These are phyloP conservation scores for Sminthurides aquaticus DNA, from an alignment of 2,888 invertebrate genomes.

Conservation along the genomic window DNA sequence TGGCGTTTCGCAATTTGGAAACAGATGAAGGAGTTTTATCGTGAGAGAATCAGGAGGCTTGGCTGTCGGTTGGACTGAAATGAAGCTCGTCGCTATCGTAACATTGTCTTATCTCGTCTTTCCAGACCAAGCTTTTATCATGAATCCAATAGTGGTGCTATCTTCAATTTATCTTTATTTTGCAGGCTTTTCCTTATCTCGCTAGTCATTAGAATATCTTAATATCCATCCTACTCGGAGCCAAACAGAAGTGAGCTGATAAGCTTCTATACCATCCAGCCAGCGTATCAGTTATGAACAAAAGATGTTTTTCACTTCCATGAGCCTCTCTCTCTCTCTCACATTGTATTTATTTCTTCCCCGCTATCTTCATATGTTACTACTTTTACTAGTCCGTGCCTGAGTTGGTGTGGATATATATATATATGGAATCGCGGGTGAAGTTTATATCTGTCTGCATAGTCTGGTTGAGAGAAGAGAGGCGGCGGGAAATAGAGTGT, in stretches of 20 bases:
- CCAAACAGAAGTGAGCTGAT: slow-evolving; percentile 43
- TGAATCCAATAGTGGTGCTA: slow-evolving; percentile 41
- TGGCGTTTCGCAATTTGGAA: slow-evolving; percentile 31
- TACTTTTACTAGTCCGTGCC: no score
- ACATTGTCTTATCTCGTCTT: slow-evolving; percentile 43
- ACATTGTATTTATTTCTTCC: slow-evolving; percentile 20
- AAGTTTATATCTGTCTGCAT: no score
- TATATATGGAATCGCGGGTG: no score
- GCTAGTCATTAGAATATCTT: slow-evolving; percentile 46
- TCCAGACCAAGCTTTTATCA: slow-evolving; percentile 44
- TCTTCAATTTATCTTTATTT: slow-evolving; percentile 44
- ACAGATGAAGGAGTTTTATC: slow-evolving; percentile 39
- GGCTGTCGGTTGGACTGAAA: slow-evolving; percentile 30
- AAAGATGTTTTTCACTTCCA: slow-evolving; percentile 38
- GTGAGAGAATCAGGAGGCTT: slow-evolving; percentile 26
- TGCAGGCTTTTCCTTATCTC: slow-evolving; percentile 45
- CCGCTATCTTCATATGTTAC: no score
- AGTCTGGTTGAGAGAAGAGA: no score
- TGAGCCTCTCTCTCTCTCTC: slow-evolving; percentile 26
- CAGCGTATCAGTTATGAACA: slow-evolving; percentile 36
- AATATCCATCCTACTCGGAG: slow-evolving; percentile 45
- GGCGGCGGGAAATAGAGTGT: no score
- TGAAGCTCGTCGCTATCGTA: slow-evolving; percentile 37
- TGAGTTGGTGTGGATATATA: no score
- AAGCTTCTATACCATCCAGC: slow-evolving; percentile 38